phyloP scores from a whole-genome alignment of 2,888 invertebrate genomes.

The Nineta flava region DNA sequence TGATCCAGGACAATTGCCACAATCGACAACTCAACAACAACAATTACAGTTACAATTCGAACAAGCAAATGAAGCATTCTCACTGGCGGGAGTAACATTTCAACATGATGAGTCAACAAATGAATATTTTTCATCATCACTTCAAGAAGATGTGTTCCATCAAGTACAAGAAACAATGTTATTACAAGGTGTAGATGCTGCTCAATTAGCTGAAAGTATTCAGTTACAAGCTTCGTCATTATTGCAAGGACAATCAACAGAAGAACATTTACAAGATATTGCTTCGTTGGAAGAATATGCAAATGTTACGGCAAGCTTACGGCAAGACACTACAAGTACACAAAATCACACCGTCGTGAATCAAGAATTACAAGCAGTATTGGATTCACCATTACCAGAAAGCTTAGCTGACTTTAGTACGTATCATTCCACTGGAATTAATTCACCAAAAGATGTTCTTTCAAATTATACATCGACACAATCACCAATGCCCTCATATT shows the following conservation, averaged over 20 bases:
- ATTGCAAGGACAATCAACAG: conserved; percentile 43
- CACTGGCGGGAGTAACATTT: conserved; percentile 42
- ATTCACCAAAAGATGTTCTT: conserved; percentile 25
- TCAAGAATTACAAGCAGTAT: conserved; percentile 57
- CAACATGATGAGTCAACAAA: conserved; percentile 38
- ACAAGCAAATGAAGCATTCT: conserved; percentile 41
- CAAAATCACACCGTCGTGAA: conserved; percentile 38
- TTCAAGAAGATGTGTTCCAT: conserved; percentile 64
- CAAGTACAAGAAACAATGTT: conserved; percentile 55
- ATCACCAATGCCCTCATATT: conserved; percentile 26
- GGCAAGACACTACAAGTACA: conserved; percentile 34
- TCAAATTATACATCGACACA: conserved; percentile 22
- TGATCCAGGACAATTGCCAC: conserved; percentile 49
- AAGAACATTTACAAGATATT: conserved; percentile 47
- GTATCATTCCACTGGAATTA: conserved; percentile 41
- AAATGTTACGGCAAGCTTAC: conserved; percentile 35
- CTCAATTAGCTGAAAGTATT: conserved; percentile 31
- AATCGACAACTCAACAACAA: conserved; percentile 14
- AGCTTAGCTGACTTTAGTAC: conserved; percentile 70
- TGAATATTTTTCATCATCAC: conserved; percentile 43
- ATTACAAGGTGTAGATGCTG: conserved; percentile 45
- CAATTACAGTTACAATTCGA: conserved; percentile 32
- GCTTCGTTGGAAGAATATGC: conserved; percentile 46
- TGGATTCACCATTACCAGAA: conserved; percentile 64
- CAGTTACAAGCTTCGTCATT: conserved; percentile 29